Evolutionary conservation across 2,113 vertebrate species (phyloP).

Genomic region (Callorhinus ursinus): DNA sequence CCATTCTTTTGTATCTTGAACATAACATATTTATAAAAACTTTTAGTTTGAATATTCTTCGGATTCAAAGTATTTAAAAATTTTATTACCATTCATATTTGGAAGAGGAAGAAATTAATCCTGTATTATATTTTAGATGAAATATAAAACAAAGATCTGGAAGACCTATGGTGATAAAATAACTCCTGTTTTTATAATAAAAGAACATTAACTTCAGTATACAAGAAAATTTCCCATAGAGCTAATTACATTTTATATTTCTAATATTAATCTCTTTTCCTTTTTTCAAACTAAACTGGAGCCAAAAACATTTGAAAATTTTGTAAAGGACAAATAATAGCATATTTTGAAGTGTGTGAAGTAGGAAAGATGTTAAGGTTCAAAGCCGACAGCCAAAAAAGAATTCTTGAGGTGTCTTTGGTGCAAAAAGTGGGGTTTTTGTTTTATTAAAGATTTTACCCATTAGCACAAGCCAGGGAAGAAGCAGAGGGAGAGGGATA

Average conservation of each 20-base stretch:
- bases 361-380: not conserved
- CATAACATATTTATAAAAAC: not conserved
- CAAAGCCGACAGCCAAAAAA: not conserved
- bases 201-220: not conserved
- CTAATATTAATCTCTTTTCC: not conserved
- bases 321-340: not conserved
- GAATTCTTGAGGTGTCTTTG: not conserved
- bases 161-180: not conserved
- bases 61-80: not conserved
- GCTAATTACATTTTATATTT: conserved; percentile 7
- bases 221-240: not conserved
- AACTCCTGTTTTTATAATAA: conserved; percentile 17
- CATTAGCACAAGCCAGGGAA: not conserved
- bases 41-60: conserved; percentile 15
- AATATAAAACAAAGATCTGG: not conserved
- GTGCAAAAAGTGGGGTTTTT: not conserved
- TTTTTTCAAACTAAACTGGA: not conserved
- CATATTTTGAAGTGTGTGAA: not conserved
- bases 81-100: not conserved
- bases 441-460: not conserved
- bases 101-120: not conserved
- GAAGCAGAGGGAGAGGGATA: not conserved
- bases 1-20: not conserved
- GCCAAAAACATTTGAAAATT: not conserved
- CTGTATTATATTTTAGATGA: not conserved